A percentile compares a stretch with the other conserved stretches of the same genome.
phyloP scores from a whole-genome alignment of 2,797 vertebrate genomes.

The Heliangelus exortis region DNA sequence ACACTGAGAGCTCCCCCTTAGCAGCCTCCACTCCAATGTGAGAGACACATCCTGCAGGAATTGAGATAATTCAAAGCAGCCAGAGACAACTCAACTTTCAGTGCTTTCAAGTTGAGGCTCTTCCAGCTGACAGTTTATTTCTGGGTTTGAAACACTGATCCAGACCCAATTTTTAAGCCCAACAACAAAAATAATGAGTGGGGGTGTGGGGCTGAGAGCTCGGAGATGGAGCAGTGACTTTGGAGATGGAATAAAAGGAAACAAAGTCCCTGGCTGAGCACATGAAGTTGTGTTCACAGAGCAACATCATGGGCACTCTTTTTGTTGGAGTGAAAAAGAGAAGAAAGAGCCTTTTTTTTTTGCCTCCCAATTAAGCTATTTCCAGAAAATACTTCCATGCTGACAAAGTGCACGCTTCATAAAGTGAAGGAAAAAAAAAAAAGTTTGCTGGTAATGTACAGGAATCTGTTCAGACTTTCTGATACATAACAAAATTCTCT shows the following conservation, averaged over 20 bases:
- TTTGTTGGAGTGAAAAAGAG: not conserved
- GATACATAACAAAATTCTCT: not conserved
- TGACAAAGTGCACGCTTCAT: not conserved
- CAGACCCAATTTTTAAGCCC: not conserved
- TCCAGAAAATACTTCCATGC: not conserved
- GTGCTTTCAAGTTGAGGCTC: not conserved
- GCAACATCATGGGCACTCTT: not conserved
- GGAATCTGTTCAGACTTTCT: not conserved
- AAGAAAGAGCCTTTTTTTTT: not conserved
- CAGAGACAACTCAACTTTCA: not conserved
- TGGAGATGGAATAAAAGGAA: conserved; percentile 2
- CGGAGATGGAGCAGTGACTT: not conserved
- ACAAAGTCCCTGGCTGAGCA: not conserved
- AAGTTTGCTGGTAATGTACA: not conserved
- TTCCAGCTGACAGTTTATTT: not conserved
- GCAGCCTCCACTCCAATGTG: not conserved
- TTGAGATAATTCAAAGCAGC: not conserved
- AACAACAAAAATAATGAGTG: not conserved
- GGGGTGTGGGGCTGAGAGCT: not conserved
- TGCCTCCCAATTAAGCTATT: not conserved
- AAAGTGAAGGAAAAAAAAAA: not conserved
- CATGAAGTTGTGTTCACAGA: not conserved
- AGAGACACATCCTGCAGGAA: not conserved
- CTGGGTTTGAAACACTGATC: not conserved
- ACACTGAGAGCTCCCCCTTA: not conserved